phyloP scores from a whole-genome alignment of 2,113 vertebrate genomes.

The Cinclus mexicanus region DNA sequence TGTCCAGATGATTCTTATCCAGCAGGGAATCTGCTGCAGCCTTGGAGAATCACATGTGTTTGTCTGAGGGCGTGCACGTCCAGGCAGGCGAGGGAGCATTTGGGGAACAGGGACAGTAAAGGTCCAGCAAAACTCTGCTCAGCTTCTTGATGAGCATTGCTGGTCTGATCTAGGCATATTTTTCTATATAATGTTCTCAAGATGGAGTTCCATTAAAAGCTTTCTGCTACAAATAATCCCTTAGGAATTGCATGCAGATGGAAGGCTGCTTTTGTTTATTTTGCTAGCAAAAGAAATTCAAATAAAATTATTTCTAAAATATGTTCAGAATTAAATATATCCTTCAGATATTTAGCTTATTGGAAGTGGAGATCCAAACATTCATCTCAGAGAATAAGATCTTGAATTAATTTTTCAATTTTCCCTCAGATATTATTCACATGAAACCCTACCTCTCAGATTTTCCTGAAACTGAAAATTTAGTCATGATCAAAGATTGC shows the following conservation, averaged over 20 bases:
- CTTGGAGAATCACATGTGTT: fast-evolving
- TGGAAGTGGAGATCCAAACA: background rate
- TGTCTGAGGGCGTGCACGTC: fast-evolving
- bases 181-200: slow-evolving; percentile 1
- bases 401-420: background rate
- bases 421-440: background rate
- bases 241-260: background rate
- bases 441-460: background rate
- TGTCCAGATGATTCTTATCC: background rate
- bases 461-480: background rate
- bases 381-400: background rate
- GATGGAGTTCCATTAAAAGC: background rate
- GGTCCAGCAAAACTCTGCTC: background rate
- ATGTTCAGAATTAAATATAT: slow-evolving; percentile 18
- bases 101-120: fast-evolving
- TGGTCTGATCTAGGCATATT: background rate
- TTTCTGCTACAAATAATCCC: background rate
- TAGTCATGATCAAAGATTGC: background rate
- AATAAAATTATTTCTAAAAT: background rate
- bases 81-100: background rate
- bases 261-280: background rate
- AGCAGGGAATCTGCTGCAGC: background rate
- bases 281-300: background rate
- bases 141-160: background rate
- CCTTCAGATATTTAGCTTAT: background rate